Evolutionary conservation across 1,140 invertebrate genomes (phyloP), one percentile per base, ranked within the genome.

Genomic region (Ostrea denselamellosa): DNA sequence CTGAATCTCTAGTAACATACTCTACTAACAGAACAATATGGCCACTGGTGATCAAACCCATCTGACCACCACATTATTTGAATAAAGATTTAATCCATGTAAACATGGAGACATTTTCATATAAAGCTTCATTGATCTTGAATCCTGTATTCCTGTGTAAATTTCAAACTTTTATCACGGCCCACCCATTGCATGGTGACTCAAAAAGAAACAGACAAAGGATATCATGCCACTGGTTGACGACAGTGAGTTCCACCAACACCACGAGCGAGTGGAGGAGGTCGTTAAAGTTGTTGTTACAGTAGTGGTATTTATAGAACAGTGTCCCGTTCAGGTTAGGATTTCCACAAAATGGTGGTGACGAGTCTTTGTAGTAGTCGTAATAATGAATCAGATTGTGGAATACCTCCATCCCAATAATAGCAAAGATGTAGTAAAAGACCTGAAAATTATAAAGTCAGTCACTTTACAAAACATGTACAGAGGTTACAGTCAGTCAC

Each of bases 201-300:
- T 28, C n/a, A n/a, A 44, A 51, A 9, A 7, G 14, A 81, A 81
- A 34, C 51, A 52, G 1, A 10, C 17, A 58, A 58, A 95, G 95
- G 94, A 96, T 96, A 95, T 95, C 95, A 94, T 96, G 96, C 96
- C 96, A 96, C 90, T 96, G 96, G 91, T 96, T 96, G 82, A 96
- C 96, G 52, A 96, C 95, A 71, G 95, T 96, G 7, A 96, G 92
- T 88, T 96, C 95, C 93, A 96, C 95, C 77, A 96, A 91, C 3
- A 96, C 88, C 14, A 96, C 95, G 86, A 96, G 91, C 17, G 96
- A 92, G 83, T 93, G 94, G 10, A 95, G 82, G 83, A 96, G 93
- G 86, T 95, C 93, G 86, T 96, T 96, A 90, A 96, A 96, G 91
- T 96, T 96, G 91, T 96, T 96, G 87, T 94, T 95, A 91, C 96